These are phyloP conservation scores for Drosophila quadrilineata DNA, from an alignment of 1,140 invertebrate genomes.

Conservation along the genomic window DNA sequence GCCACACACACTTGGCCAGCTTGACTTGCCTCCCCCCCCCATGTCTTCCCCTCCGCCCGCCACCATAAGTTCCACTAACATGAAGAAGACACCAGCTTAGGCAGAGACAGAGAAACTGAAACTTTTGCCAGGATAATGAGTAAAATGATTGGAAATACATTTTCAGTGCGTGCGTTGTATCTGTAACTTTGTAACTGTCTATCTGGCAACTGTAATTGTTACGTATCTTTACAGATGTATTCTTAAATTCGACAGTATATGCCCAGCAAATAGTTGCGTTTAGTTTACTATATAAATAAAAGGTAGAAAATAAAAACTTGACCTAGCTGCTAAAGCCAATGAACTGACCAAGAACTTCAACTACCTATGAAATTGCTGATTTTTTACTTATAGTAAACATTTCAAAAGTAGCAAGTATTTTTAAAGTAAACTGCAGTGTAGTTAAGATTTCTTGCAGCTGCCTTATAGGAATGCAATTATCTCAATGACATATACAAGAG, in stretches of 20 bases:
- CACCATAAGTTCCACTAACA: slow-evolving; percentile 52
- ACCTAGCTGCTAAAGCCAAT: too few relatives aligned
- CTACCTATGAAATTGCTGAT: too few relatives aligned
- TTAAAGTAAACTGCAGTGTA: too few relatives aligned
- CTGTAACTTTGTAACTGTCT: slow-evolving; percentile 19
- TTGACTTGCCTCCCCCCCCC: slow-evolving; percentile 15
- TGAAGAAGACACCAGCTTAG: slow-evolving; percentile 45
- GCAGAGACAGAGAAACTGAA: slow-evolving; percentile 42
- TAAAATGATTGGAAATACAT: slow-evolving; percentile 79
- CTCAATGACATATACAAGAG: too few relatives aligned
- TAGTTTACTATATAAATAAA: too few relatives aligned
- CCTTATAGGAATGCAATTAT: too few relatives aligned
- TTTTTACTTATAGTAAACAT: too few relatives aligned
- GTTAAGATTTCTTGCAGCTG: too few relatives aligned
- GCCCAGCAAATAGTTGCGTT: too few relatives aligned
- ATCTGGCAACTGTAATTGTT: slow-evolving; percentile 20
- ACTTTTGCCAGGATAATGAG: slow-evolving; percentile 74
- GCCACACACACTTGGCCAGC: slow-evolving; percentile 52
- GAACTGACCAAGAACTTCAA: too few relatives aligned
- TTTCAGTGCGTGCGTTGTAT: slow-evolving; percentile 68
- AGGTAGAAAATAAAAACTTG: too few relatives aligned
- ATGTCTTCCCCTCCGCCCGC: neutral
- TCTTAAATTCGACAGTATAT: slow-evolving; percentile 1
- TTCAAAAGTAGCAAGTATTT: too few relatives aligned
- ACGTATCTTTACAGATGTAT: neutral